Conservation (phyloP, 2,113 vertebrate species). For the Junco hyemalis region DNA sequence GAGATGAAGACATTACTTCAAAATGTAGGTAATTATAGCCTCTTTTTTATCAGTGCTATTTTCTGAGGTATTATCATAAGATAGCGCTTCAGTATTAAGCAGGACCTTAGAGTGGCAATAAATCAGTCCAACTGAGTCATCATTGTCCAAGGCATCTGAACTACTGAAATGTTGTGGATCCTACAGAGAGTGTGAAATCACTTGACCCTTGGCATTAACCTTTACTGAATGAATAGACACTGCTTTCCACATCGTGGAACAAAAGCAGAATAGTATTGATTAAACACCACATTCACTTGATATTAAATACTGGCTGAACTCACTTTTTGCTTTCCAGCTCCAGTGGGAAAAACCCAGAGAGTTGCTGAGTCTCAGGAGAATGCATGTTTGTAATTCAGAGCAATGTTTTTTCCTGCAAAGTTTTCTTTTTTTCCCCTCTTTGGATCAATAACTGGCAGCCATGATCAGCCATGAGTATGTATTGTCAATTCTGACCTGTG, state of each 20-base stretch:
- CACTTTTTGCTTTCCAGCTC: constrained; percentile 77
- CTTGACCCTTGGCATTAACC: constrained; percentile 99
- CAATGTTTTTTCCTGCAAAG: constrained; percentile 82
- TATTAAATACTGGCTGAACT: constrained; percentile 93
- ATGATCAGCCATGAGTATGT: constrained; percentile 83
- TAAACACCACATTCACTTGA: constrained; percentile 94
- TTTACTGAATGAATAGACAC: constrained; percentile 92
- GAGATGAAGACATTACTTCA: constrained; percentile 84
- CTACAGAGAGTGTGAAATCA: constrained; percentile 97
- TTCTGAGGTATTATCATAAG: constrained; percentile 93
- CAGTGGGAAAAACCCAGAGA: constrained; percentile 73
- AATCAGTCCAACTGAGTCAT: constrained; percentile 97
- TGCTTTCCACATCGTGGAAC: constrained; percentile 88
- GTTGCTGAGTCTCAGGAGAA: constrained; percentile 81
- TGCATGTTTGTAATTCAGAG: constrained; percentile 92
- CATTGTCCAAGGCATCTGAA: constrained; percentile 90
- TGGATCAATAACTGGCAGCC: constrained; percentile 85
- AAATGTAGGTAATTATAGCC: constrained; percentile 83
- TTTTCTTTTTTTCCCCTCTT: constrained; percentile 67
- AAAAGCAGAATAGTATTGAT: constrained; percentile 97
- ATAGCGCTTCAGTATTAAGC: constrained; percentile 86
- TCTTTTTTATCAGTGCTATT: constrained; percentile 82
- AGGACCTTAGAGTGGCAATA: constrained; percentile 87
- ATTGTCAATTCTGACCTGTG: constrained; percentile 80
- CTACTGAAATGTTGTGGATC: constrained; percentile 87